Conservation (phyloP, 2,888 invertebrate genomes). For the Diarsia mendica region DNA sequence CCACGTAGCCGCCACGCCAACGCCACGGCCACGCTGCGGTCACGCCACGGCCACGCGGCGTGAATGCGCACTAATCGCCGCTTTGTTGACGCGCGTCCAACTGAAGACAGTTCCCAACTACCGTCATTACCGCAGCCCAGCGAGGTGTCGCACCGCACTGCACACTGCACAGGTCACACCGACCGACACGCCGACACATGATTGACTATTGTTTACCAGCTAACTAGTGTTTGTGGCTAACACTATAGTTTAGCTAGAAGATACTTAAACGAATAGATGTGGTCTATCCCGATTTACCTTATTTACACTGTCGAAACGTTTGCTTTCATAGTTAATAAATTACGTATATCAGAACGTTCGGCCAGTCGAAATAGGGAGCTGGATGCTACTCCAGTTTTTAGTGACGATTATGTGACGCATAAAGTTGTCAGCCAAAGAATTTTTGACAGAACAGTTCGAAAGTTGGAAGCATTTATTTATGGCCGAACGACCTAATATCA, state of each 20-base stretch:
- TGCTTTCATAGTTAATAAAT: neutral
- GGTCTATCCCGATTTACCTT: too few relatives aligned
- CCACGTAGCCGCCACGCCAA: constrained; percentile 12
- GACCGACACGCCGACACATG: neutral
- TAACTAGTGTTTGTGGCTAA: neutral
- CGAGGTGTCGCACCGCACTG: neutral
- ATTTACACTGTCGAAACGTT: neutral
- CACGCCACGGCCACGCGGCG: constrained; percentile 8
- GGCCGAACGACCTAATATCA: too few relatives aligned
- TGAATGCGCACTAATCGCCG: constrained; percentile 42
- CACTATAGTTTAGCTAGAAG: neutral
- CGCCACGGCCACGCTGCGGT: neutral
- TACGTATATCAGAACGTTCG: too few relatives aligned
- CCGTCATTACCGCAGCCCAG: constrained; percentile 15
- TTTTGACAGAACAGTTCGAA: too few relatives aligned
- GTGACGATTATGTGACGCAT: too few relatives aligned
- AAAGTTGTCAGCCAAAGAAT: too few relatives aligned
- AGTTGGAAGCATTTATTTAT: too few relatives aligned
- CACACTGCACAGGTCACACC: too few relatives aligned
- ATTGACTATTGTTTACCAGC: constrained; percentile 32
- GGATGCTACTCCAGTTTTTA: too few relatives aligned
- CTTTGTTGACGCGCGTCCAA: constrained; percentile 44
- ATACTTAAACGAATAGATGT: neutral
- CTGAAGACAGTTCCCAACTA: constrained; percentile 48
- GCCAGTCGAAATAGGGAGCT: too few relatives aligned